Base-by-base conservation (phyloP, 2,797 vertebrate genomes). In the Coluber constrictor region DNA sequence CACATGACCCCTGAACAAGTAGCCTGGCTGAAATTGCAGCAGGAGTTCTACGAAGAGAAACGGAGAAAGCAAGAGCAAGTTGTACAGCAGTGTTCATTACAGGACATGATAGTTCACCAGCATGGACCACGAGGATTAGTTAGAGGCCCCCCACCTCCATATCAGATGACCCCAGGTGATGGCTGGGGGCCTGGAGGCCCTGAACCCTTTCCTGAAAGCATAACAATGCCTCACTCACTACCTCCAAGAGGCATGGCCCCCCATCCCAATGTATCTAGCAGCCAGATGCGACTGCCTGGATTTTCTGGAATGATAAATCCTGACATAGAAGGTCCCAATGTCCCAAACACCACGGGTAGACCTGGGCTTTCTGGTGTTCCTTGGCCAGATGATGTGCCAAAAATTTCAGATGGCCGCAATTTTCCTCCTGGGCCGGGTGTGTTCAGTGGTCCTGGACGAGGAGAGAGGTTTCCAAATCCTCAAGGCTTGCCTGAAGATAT, bases 1-100 rank as follows among this genome's bases (percentile, higher is more conserved):
- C 99, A 99, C 90, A 99, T 99, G 99, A 99, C 99, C 90, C 99
- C 99, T 0, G 99, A 99, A 97, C 99, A 99, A 96, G 98, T 99
- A 94, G 99, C 99, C 0, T 99, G 99, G 99, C 97, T 99, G 90
- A 99, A 99, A 96, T 96, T 99, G 93, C 99, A 99, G 96, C 99
- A 99, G 97, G 99, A 99, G 95, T 99, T 99, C 93, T 99, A 99
- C 0, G 99, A 99, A 95, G 99, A 99, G 96, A 99, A 99, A 96
- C 98, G 99, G 91, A 98, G 99, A 95, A 99, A 99, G 97, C 99
- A 99, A 96, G 99, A 99, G 93, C 98, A 98, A 94, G 98, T 99
- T 97, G 98, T 98, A 92, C 99, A 99, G 96, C 99, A 99, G 94
- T 98, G 99, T 94, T 98, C 99, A 23, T 98, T 99, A 96, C 98